These are phyloP conservation scores for Bilobella aurantiaca DNA, from an alignment of 1,140 invertebrate genomes.

Conservation along the genomic window DNA sequence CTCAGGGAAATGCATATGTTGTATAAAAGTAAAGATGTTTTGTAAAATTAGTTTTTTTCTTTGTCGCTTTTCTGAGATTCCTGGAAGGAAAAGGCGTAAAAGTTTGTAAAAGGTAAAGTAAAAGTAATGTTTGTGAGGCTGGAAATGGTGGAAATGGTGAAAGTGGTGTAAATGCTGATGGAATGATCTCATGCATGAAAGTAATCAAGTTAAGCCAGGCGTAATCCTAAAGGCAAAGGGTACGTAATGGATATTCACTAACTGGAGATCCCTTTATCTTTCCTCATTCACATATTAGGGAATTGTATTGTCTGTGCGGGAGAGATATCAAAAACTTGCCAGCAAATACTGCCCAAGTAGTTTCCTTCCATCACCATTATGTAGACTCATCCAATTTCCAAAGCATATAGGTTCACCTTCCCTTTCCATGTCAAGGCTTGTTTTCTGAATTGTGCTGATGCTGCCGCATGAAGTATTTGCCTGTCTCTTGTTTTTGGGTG, in stretches of 20 bases:
- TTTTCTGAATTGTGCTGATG: neutral
- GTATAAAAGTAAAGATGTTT: no score
- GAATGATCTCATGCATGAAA: conserved; percentile 14
- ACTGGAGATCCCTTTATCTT: neutral
- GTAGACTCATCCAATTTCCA: neutral
- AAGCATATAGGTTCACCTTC: neutral
- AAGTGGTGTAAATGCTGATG: neutral
- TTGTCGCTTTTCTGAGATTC: no score
- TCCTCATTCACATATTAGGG: conserved; percentile 2
- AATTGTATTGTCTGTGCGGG: neutral
- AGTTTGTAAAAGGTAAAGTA: neutral
- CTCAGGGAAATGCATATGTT: no score
- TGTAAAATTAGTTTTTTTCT: no score
- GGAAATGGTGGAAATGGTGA: no score
- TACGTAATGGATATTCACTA: neutral
- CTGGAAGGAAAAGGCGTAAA: neutral
- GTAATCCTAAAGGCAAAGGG: neutral
- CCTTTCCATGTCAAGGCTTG: neutral
- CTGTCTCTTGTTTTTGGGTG: neutral
- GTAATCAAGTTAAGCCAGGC: conserved; percentile 12
- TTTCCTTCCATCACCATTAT: neutral
- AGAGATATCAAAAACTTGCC: neutral
- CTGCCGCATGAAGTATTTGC: neutral
- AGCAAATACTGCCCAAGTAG: neutral
- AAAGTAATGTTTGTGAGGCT: no score